phyloP scores from a whole-genome alignment of 2,888 invertebrate genomes.

The Drosophila setosimentum region DNA sequence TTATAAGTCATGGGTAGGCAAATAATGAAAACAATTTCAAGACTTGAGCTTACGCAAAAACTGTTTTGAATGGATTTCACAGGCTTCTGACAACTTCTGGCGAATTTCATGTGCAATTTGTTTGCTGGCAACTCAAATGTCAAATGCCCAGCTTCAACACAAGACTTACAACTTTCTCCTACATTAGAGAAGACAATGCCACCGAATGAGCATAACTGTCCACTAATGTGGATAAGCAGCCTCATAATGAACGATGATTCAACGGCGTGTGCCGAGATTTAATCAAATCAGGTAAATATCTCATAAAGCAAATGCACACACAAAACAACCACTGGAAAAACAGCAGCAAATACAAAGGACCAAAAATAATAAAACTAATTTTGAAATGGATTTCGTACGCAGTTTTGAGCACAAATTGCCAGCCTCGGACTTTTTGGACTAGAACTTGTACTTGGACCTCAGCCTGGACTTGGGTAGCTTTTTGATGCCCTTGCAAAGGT shows the following conservation, averaged over 20 bases:
- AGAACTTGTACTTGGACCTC: constrained; percentile 40
- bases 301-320: constrained; percentile 77
- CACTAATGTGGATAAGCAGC: constrained; percentile 34
- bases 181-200: background rate
- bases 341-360: constrained; percentile 17
- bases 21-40: background rate
- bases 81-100: constrained; percentile 2
- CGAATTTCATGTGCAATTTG: constrained; percentile 33
- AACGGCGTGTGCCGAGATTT: constrained; percentile 64
- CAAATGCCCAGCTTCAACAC: background rate
- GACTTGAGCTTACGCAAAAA: background rate
- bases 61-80: background rate
- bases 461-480: constrained; percentile 7
- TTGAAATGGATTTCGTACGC: constrained; percentile 81
- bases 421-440: constrained; percentile 30
- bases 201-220: constrained; percentile 5
- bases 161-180: background rate
- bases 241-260: constrained; percentile 27
- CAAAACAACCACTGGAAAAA: constrained; percentile 3
- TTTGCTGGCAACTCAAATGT: constrained; percentile 7
- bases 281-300: constrained; percentile 85
- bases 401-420: constrained; percentile 79
- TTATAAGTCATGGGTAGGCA: background rate
- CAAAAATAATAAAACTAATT: constrained; percentile 71
- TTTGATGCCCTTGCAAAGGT: constrained; percentile 1